Evolutionary conservation across 2,113 vertebrate species (phyloP).

Genomic region (Prolemur simus): DNA sequence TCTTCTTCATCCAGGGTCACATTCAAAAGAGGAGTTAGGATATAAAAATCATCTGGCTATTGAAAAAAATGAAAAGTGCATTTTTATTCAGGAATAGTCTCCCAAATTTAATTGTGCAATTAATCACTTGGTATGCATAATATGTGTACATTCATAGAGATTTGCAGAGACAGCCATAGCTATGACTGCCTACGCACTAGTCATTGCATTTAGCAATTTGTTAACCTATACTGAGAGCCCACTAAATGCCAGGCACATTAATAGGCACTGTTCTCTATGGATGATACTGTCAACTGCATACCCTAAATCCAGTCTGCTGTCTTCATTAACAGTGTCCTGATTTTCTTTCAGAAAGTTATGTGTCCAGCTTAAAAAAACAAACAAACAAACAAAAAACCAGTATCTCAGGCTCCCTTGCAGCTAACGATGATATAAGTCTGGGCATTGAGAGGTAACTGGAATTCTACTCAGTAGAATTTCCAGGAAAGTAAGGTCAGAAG

Average conservation of each 20-base stretch:
- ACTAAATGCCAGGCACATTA: neutral
- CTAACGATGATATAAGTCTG: neutral
- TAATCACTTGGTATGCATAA: accelerated
- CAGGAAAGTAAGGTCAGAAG: neutral
- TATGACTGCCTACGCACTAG: no score
- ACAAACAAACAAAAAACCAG: no score
- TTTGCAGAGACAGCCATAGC: neutral
- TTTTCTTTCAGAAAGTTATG: neutral
- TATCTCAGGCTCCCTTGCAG: neutral
- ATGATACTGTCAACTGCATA: neutral
- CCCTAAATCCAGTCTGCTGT: neutral
- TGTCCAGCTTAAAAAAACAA: neutral
- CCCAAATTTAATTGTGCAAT: neutral
- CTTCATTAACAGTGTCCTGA: neutral
- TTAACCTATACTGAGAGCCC: neutral
- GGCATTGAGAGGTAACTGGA: neutral
- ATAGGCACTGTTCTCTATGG: neutral
- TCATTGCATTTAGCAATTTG: neutral
- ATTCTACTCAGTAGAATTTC: neutral
- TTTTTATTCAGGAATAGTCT: conserved; percentile 4
- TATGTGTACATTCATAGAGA: no score
- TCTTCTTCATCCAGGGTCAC: neutral
- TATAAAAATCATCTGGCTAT: neutral
- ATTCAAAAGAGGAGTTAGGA: neutral
- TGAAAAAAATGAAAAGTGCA: conserved; percentile 32